phyloP scores from a whole-genome alignment of 2,888 invertebrate genomes.

The Limnephilus rhombicus region DNA sequence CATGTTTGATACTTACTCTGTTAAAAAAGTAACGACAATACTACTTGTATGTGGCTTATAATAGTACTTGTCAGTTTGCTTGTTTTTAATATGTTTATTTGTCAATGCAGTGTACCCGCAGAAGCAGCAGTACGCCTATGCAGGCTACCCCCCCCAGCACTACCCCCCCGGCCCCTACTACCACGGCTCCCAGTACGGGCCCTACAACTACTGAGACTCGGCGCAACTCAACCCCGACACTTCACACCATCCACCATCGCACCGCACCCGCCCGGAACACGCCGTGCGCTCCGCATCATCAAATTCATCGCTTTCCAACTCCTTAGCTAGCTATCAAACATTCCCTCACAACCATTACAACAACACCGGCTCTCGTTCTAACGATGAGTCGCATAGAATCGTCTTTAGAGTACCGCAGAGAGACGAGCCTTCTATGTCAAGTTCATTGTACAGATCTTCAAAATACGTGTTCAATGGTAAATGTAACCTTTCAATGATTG shows the following conservation, averaged over 20 bases:
- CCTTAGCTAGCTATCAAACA: slow-evolving; percentile 55
- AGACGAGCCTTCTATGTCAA: slow-evolving; percentile 34
- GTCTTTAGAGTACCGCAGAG: slow-evolving; percentile 24
- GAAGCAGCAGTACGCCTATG: slow-evolving; percentile 95
- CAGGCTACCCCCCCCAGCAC: slow-evolving; percentile 89
- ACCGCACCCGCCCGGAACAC: slow-evolving; percentile 69
- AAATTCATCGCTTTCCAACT: slow-evolving; percentile 59
- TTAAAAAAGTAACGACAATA: background rate
- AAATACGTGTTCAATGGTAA: slow-evolving; percentile 60
- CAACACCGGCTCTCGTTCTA: slow-evolving; percentile 12
- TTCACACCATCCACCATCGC: slow-evolving; percentile 69
- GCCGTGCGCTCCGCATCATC: slow-evolving; percentile 63
- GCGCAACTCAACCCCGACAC: slow-evolving; percentile 75
- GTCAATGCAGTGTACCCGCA: slow-evolving; percentile 90
- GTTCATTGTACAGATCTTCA: slow-evolving; percentile 52
- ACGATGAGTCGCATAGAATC: background rate
- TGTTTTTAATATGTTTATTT: slow-evolving; percentile 37
- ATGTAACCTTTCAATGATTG: slow-evolving; percentile 75
- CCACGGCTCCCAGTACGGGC: slow-evolving; percentile 95
- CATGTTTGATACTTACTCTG: too few species aligned
- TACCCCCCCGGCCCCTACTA: slow-evolving; percentile 94
- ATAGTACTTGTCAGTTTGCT: too few species aligned
- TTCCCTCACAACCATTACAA: background rate
- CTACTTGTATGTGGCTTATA: background rate
- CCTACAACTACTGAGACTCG: slow-evolving; percentile 91